Evolutionary conservation across 2,797 vertebrate species (phyloP), one percentile per base, ranked within the genome.

Genomic region (Lepilemur ruficaudatus): DNA sequence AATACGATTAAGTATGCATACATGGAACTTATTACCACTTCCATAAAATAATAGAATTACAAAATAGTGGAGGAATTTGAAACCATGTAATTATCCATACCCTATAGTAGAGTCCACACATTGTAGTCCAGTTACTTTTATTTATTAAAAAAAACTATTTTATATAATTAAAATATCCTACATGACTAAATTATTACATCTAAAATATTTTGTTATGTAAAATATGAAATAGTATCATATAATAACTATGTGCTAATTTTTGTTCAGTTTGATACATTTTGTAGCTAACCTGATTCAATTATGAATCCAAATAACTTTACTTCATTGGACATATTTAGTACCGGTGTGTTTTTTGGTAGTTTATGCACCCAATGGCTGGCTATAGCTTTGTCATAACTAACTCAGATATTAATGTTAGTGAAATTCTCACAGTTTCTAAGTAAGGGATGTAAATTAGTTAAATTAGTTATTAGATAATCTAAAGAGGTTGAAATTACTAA

Each of bases 141-240:
- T 75, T 92, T 78, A 61, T 73, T 87, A 15, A 15, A 78, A 91
- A 91, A 86, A 82, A 78, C 38, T 12, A 9, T 59, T 93, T 96
- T 72, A 30, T 61, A 63, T 88, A 80, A 28, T 81, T 83, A 85
- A 78, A 61, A 61, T 50, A 43, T 46, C 4, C 2, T 87, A 73
- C n/a, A 52, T 94, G 38, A 82, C 7, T 88, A 81, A 88, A 75
- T 63, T 41, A 78, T 52, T 75, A 4, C 32, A 83, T n/a, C 7
- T 70, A 75, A 87, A 94, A 7, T 75, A 75, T 81, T 84, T 73
- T 78, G 25, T 43, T 41, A 14, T 55, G 12, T 80, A 67, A 75
- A 73, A 23, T 23, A 17, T 86, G 6, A 82, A 76, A 69, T 59
- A 4, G 22, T 41, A 32, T 28, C 41, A 61, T 81, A 70, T 35